A percentile compares a stretch with the other conserved stretches of the same genome.
phyloP scores from a whole-genome alignment of 1,140 invertebrate genomes.

The Drosophila gunungcola region DNA sequence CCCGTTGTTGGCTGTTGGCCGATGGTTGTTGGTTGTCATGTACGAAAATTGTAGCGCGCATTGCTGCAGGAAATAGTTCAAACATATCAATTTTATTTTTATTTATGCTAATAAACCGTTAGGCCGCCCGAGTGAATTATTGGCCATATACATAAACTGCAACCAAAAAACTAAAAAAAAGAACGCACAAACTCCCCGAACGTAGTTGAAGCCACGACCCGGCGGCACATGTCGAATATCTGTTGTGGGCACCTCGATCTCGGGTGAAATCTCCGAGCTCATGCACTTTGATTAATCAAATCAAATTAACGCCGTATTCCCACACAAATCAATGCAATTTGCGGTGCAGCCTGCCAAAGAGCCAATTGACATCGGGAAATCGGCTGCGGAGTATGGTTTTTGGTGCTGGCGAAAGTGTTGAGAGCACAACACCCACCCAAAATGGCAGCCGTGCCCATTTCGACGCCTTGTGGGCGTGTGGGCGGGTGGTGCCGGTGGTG shows the following conservation, averaged over 20 bases:
- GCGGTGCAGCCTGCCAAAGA: constrained; percentile 54
- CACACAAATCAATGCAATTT: constrained; percentile 83
- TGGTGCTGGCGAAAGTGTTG: constrained; percentile 73
- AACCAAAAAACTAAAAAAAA: constrained; percentile 9
- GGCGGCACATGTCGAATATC: constrained; percentile 52
- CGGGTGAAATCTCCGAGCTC: constrained; percentile 62
- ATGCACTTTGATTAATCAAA: constrained; percentile 79
- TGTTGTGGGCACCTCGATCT: constrained; percentile 13
- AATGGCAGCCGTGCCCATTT: constrained; percentile 69
- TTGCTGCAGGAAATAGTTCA: constrained; percentile 83
- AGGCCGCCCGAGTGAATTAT: constrained; percentile 75
- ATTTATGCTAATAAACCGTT: constrained; percentile 83
- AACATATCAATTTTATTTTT: constrained; percentile 84
- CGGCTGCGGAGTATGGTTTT: constrained; percentile 3
- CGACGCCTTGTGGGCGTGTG: constrained; percentile 39
- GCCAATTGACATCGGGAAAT: constrained; percentile 48
- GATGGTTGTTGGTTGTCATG: constrained; percentile 78
- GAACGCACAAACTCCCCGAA: constrained; percentile 9
- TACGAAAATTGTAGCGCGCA: constrained; percentile 82
- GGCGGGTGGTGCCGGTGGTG: constrained; percentile 13
- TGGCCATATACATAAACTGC: constrained; percentile 60
- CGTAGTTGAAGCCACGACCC: constrained; percentile 56
- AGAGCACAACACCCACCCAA: constrained; percentile 75
- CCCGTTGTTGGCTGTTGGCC: constrained; percentile 33
- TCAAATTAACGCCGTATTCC: constrained; percentile 79